Percentiles rank a stretch among this genome's conserved stretches.
These are phyloP conservation scores for Tipula helvola DNA, from an alignment of 2,888 invertebrate genomes.

Conservation along the genomic window DNA sequence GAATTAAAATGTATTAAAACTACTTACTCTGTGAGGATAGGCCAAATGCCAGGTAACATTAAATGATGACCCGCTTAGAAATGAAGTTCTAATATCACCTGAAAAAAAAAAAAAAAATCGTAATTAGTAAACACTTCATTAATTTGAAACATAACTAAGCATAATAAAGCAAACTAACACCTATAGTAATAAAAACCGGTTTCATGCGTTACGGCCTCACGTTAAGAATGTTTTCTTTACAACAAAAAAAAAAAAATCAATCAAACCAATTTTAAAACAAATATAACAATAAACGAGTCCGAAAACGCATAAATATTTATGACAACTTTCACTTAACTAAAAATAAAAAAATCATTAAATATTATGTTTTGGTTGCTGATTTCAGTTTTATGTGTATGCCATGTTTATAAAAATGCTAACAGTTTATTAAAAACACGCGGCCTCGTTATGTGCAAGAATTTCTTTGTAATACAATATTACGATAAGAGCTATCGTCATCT, in stretches of 20 bases:
- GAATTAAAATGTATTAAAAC: neutral
- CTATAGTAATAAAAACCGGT: neutral
- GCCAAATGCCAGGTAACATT: conserved; percentile 90
- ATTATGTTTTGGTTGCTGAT: neutral
- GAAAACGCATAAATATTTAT: neutral
- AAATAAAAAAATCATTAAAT: neutral
- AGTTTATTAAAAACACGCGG: neutral
- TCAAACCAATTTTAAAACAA: neutral
- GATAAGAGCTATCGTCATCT: neutral
- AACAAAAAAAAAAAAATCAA: neutral
- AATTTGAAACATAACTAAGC: too few species aligned
- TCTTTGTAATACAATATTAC: neutral
- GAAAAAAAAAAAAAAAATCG: neutral
- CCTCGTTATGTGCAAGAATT: neutral
- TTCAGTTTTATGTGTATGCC: neutral
- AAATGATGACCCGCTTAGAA: conserved; percentile 69
- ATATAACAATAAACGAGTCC: neutral
- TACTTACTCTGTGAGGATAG: conserved; percentile 76
- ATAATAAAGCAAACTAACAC: neutral
- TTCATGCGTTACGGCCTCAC: neutral
- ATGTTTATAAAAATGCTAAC: neutral
- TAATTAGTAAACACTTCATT: neutral
- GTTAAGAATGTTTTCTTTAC: neutral
- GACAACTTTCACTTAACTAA: neutral
- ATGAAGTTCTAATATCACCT: conserved; percentile 68